phyloP scores from a whole-genome alignment of 2,113 vertebrate species.

The Rhabdomys dilectus region DNA sequence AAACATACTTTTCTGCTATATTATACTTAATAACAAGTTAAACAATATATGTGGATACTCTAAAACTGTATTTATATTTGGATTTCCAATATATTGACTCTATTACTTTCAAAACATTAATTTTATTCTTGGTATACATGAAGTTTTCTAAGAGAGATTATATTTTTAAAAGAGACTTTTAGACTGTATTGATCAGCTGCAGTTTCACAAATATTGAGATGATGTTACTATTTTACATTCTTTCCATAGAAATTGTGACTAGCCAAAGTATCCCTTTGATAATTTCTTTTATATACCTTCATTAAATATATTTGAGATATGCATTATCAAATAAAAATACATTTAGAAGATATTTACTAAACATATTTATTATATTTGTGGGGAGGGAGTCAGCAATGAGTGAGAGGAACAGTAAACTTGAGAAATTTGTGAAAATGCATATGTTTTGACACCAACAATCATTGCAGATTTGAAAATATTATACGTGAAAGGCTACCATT shows the following conservation, averaged over 20 bases:
- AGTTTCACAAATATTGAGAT: background rate
- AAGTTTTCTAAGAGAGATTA: background rate
- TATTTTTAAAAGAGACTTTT: background rate
- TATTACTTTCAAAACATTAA: background rate
- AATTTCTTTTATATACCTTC: background rate
- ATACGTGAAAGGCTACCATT: background rate
- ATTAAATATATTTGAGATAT: background rate
- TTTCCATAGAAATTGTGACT: background rate
- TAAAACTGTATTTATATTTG: background rate
- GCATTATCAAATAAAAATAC: background rate
- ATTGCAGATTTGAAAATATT: background rate
- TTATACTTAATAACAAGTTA: background rate
- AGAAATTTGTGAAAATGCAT: too few species aligned
- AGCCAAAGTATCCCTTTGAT: background rate
- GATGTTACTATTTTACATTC: background rate
- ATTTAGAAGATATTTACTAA: background rate
- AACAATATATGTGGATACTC: background rate
- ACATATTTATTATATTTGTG: background rate
- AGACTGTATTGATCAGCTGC: background rate
- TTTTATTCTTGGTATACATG: background rate
- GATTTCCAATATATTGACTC: background rate
- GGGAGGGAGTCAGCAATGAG: background rate
- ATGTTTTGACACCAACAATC: background rate
- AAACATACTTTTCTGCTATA: background rate
- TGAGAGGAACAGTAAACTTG: fast-evolving